Evolutionary conservation across 35 echinoderm and acorn worm species (phyloP).

Genomic region (Lytechinus pictus): DNA sequence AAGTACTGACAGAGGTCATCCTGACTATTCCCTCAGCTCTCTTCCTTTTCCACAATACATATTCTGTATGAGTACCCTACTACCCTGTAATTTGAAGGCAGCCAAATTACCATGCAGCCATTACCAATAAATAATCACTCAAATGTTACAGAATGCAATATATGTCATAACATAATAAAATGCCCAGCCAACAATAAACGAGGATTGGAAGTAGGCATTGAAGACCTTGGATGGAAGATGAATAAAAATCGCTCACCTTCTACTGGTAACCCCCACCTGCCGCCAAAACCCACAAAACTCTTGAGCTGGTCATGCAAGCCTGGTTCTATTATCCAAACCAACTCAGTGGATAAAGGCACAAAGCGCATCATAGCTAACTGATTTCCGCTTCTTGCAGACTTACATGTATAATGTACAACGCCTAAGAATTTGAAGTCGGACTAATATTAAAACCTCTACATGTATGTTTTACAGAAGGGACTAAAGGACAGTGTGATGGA

Average conservation of each 20-base stretch:
- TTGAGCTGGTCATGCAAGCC: background rate
- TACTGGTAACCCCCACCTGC: background rate
- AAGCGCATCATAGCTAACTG: background rate
- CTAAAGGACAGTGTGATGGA: background rate
- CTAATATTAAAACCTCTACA: too few species aligned
- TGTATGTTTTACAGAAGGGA: background rate
- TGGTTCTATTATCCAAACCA: background rate
- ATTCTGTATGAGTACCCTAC: background rate
- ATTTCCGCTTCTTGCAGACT: background rate
- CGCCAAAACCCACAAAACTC: slow-evolving; percentile 1
- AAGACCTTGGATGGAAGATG: background rate
- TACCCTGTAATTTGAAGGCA: background rate
- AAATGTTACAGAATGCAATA: background rate
- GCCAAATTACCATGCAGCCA: background rate
- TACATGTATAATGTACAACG: too few species aligned
- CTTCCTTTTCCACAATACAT: background rate
- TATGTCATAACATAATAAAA: background rate
- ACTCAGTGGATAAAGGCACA: background rate
- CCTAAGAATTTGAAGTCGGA: too few species aligned
- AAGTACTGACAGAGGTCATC: background rate
- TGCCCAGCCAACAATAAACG: background rate
- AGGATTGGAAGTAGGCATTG: background rate
- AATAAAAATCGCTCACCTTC: background rate
- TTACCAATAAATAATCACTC: background rate
- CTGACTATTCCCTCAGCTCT: background rate